Conservation (phyloP, 92 coral and sea anemone species). For the Paragorgia papillata region DNA sequence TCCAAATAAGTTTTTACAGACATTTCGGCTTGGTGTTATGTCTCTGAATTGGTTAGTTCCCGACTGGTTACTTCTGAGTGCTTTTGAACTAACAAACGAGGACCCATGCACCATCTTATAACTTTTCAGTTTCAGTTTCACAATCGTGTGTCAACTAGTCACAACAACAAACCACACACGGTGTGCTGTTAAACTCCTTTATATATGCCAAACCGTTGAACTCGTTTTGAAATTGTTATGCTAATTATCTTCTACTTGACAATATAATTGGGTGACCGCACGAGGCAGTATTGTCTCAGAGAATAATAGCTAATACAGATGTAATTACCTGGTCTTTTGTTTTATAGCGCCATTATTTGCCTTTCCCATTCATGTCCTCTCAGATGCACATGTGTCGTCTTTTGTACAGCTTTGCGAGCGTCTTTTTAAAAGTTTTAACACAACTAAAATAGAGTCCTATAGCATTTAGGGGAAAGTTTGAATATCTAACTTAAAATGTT, state of each 20-base stretch:
- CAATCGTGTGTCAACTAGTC: background rate
- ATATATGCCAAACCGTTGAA: slow-evolving; percentile 1
- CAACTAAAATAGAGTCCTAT: too few species aligned
- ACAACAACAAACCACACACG: background rate
- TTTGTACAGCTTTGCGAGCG: background rate
- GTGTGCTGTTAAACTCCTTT: slow-evolving; percentile 9
- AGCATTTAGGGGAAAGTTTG: too few species aligned
- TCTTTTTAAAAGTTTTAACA: too few species aligned
- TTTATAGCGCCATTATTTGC: slow-evolving; percentile 1
- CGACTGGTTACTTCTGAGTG: background rate
- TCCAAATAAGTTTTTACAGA: slow-evolving; percentile 35
- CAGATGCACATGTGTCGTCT: background rate
- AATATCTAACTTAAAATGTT: too few species aligned
- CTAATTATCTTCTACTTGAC: slow-evolving; percentile 1
- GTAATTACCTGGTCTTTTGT: background rate
- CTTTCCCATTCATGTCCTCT: background rate
- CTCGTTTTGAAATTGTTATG: slow-evolving; percentile 32
- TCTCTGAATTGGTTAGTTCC: background rate
- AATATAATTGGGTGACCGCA: slow-evolving; percentile 3
- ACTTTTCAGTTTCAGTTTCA: background rate
- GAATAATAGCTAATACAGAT: background rate
- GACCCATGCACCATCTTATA: background rate
- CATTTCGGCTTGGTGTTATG: slow-evolving; percentile 11
- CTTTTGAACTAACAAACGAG: background rate
- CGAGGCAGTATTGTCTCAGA: slow-evolving; percentile 34